phyloP scores from a whole-genome alignment of 2,888 invertebrate species.

The Bhutanitis thaidina region DNA sequence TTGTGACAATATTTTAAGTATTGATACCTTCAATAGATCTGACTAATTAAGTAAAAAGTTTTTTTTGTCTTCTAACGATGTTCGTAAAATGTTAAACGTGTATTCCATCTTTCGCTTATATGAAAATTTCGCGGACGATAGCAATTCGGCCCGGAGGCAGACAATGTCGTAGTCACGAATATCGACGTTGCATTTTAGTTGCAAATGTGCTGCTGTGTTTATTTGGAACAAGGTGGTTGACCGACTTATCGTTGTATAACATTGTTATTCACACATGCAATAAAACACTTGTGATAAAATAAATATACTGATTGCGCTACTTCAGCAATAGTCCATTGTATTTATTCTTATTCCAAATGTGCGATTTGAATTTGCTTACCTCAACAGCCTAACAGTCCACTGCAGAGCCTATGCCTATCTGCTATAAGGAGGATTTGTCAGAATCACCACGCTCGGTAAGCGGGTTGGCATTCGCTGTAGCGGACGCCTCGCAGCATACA shows the following conservation, averaged over 20 bases:
- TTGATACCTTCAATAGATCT: too few species aligned
- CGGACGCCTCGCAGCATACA: too few species aligned
- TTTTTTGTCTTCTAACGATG: too few species aligned
- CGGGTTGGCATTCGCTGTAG: too few species aligned
- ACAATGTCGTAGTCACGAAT: constrained; percentile 24
- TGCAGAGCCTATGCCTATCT: too few species aligned
- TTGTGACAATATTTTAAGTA: too few species aligned
- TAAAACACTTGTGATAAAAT: constrained; percentile 11
- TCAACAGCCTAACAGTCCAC: too few species aligned
- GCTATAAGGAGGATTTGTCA: too few species aligned
- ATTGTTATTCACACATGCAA: constrained; percentile 30
- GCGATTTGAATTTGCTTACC: too few species aligned
- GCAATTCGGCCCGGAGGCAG: constrained; percentile 1
- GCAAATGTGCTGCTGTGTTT: constrained; percentile 30
- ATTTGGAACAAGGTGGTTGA: constrained; percentile 35
- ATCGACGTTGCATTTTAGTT: constrained; percentile 29
- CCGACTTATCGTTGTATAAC: constrained; percentile 30
- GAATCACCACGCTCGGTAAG: too few species aligned
- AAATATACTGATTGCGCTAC: background rate
- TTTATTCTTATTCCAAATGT: too few species aligned
- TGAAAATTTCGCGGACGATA: background rate
- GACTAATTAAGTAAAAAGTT: too few species aligned
- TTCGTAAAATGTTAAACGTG: background rate
- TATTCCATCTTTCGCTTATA: background rate
- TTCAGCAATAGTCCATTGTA: background rate